A percentile compares a stretch with the other conserved stretches of the same genome.
phyloP scores from a whole-genome alignment of 2,113 vertebrate species.

The Gymnobelideus leadbeateri region DNA sequence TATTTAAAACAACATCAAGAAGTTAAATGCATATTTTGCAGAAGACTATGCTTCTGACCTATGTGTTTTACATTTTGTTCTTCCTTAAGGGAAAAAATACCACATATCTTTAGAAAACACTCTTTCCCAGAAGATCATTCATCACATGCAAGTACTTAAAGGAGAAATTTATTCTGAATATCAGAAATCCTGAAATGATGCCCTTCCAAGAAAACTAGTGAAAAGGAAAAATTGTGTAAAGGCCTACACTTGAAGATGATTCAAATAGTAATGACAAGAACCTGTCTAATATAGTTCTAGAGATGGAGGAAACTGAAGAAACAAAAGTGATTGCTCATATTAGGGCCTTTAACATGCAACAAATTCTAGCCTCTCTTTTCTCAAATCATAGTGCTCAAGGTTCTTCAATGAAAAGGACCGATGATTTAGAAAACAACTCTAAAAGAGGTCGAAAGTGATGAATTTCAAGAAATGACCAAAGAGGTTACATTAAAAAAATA shows the following conservation, averaged over 20 bases:
- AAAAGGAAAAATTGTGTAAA: not conserved
- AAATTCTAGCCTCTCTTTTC: not conserved
- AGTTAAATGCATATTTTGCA: not conserved
- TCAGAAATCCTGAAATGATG: not conserved
- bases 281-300: not conserved
- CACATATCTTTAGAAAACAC: not conserved
- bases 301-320: not conserved
- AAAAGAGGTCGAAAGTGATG: not conserved
- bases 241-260: not conserved
- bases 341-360: not conserved
- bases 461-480: not conserved
- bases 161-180: not conserved
- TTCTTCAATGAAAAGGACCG: not conserved
- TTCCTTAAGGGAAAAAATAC: not conserved
- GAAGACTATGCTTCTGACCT: not conserved
- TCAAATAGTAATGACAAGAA: not conserved
- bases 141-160: not conserved
- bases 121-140: not conserved
- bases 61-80: not conserved
- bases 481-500: not conserved
- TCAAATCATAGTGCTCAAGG: not conserved
- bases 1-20: constrained; percentile 14
- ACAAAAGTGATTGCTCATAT: constrained; percentile 7
- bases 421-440: not conserved
- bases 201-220: not conserved